Percentiles rank a stretch among this genome's conserved stretches.
phyloP scores from a whole-genome alignment of 2,797 vertebrate genomes.

The Argyrosomus regius region DNA sequence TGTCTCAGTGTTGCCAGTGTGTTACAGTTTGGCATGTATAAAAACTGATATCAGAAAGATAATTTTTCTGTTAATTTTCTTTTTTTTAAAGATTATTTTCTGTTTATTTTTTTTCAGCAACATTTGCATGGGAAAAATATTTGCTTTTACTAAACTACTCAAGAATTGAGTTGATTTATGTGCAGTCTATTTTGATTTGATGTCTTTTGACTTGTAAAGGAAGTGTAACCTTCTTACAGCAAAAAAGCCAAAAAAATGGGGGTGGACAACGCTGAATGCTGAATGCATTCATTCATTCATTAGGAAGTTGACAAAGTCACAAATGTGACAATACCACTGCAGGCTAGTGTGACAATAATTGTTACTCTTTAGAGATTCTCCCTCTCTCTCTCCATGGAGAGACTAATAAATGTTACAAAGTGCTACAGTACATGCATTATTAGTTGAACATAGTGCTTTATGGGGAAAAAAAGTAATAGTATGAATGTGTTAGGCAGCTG shows the following conservation, averaged over 20 bases:
- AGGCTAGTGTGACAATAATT: neutral
- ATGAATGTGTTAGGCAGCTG: neutral
- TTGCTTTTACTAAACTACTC: too few species aligned
- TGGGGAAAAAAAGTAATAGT: neutral
- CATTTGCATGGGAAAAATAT: too few species aligned
- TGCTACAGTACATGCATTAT: neutral
- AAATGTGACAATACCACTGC: neutral
- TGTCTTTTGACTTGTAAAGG: neutral
- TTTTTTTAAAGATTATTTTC: too few species aligned
- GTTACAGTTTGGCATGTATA: neutral
- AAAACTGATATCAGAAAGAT: conserved; percentile 1
- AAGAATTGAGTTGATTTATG: neutral
- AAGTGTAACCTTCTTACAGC: neutral
- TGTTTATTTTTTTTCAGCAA: too few species aligned
- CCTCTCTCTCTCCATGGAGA: neutral
- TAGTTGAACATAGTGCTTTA: neutral
- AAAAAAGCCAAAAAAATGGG: neutral
- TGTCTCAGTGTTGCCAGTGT: neutral
- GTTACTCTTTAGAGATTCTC: neutral
- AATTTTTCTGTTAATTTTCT: neutral
- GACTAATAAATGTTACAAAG: neutral
- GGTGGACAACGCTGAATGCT: too few species aligned
- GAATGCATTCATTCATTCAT: neutral
- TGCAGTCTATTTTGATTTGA: neutral
- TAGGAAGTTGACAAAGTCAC: neutral